Percentiles rank a stretch among this genome's conserved stretches.
These are phyloP conservation scores for Apotomis capreana DNA, from an alignment of 2,888 invertebrate genomes.

Conservation along the genomic window DNA sequence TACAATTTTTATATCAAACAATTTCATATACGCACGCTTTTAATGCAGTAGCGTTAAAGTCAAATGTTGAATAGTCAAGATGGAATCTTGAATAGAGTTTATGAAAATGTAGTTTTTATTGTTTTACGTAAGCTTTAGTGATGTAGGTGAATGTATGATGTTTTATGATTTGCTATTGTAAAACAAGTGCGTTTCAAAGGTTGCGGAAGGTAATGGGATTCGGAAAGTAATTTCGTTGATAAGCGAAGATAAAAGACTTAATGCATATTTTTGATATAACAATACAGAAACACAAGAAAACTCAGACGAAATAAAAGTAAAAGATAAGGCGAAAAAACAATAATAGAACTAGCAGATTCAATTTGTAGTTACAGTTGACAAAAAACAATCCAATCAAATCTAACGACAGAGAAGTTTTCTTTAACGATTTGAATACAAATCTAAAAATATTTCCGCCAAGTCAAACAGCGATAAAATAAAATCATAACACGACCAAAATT, in stretches of 20 bases:
- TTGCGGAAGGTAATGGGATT: background rate
- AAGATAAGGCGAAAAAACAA: background rate
- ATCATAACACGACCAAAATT: slow-evolving; percentile 39
- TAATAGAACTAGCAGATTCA: background rate
- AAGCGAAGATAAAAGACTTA: background rate
- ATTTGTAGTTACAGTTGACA: slow-evolving; percentile 4
- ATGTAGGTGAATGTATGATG: slow-evolving; percentile 1
- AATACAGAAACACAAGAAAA: background rate
- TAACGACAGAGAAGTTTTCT: slow-evolving; percentile 3
- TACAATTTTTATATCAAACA: background rate
- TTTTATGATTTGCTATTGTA: slow-evolving; percentile 20
- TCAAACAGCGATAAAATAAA: slow-evolving; percentile 39
- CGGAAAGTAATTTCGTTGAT: background rate
- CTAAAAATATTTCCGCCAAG: slow-evolving; percentile 34
- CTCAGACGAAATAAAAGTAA: background rate
- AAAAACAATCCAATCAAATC: background rate
- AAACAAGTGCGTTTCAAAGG: background rate
- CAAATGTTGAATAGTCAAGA: background rate
- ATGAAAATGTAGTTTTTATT: slow-evolving; percentile 30
- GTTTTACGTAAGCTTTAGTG: slow-evolving; percentile 16
- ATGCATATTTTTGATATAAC: background rate
- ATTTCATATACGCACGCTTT: background rate
- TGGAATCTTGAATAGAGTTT: background rate
- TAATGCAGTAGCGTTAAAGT: slow-evolving; percentile 2
- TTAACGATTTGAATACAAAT: slow-evolving; percentile 18